Conservation (phyloP, 2,888 invertebrate species). For the Lamproptera curius region DNA sequence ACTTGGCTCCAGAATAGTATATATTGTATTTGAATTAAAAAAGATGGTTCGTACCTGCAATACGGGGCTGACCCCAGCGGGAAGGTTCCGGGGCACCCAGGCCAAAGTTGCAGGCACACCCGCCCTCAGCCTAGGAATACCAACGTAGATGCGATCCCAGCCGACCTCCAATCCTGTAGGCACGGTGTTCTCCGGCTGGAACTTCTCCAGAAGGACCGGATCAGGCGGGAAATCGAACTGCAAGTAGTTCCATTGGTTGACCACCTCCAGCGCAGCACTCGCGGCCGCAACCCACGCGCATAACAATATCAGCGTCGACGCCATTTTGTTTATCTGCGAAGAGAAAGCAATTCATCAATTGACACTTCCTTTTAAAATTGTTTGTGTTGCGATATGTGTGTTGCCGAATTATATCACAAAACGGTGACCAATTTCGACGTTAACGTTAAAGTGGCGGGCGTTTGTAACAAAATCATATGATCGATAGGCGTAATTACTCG, state of each 20-base stretch:
- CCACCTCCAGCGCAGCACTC: constrained; percentile 75
- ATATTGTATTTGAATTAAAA: not conserved
- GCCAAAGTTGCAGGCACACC: constrained; percentile 88
- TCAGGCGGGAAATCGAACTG: constrained; percentile 83
- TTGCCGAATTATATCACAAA: no score
- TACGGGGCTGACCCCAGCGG: constrained; percentile 82
- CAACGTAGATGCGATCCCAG: constrained; percentile 85
- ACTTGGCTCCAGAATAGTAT: no score
- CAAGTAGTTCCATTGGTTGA: constrained; percentile 84
- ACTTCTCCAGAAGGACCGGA: constrained; percentile 75
- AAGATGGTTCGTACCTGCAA: constrained; percentile 69
- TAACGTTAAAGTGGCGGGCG: no score
- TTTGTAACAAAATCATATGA: no score
- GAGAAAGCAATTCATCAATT: no score
- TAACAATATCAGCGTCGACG: constrained; percentile 38
- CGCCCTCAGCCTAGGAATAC: constrained; percentile 84
- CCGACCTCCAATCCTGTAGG: constrained; percentile 87
- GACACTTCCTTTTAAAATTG: no score
- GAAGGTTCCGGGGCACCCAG: constrained; percentile 81
- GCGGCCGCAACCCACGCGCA: constrained; percentile 51
- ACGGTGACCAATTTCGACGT: no score
- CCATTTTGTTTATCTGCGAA: constrained; percentile 38
- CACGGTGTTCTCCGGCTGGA: constrained; percentile 85
- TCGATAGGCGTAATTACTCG: no score
- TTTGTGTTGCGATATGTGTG: no score